Evolutionary conservation across 2,888 invertebrate genomes (phyloP).

Genomic region (Buathra laborator): DNA sequence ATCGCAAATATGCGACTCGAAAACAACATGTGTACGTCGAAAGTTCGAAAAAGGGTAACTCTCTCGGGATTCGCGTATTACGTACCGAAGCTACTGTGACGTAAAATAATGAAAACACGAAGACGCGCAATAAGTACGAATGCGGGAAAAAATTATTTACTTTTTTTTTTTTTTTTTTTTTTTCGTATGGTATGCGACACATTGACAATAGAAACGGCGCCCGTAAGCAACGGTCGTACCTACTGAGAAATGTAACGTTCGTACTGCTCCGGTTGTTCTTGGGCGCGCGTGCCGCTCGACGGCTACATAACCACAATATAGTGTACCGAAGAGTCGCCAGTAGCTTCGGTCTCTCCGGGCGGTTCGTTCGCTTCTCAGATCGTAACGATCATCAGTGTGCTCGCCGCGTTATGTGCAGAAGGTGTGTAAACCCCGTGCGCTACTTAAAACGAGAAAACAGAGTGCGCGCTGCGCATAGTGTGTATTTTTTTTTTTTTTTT

Average conservation of each 20-base stretch:
- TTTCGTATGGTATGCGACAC: neutral
- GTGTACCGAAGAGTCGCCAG: conserved; percentile 40
- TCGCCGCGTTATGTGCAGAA: conserved; percentile 63
- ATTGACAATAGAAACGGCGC: neutral
- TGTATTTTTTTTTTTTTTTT: neutral
- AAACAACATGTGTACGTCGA: too few relatives aligned
- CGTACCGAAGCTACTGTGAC: too few relatives aligned
- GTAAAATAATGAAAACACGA: too few relatives aligned
- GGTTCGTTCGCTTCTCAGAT: conserved; percentile 54
- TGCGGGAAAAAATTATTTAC: too few relatives aligned
- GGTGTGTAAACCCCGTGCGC: conserved; percentile 50
- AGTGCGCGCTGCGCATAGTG: conserved; percentile 12
- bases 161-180: neutral
- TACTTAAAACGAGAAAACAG: conserved; percentile 29
- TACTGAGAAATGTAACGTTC: conserved; percentile 1
- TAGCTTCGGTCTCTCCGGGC: conserved; percentile 25
- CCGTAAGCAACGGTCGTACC: neutral
- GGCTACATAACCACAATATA: conserved; percentile 4
- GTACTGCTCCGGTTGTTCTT: conserved; percentile 11
- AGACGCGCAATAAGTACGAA: too few relatives aligned
- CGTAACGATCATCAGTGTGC: conserved; percentile 63
- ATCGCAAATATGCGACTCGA: too few relatives aligned
- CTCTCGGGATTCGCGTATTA: too few relatives aligned
- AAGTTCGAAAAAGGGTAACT: too few relatives aligned
- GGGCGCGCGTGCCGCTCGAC: conserved; percentile 25